Evolutionary conservation across 2,113 vertebrate species (phyloP).

Genomic region (Verasper variegatus): DNA sequence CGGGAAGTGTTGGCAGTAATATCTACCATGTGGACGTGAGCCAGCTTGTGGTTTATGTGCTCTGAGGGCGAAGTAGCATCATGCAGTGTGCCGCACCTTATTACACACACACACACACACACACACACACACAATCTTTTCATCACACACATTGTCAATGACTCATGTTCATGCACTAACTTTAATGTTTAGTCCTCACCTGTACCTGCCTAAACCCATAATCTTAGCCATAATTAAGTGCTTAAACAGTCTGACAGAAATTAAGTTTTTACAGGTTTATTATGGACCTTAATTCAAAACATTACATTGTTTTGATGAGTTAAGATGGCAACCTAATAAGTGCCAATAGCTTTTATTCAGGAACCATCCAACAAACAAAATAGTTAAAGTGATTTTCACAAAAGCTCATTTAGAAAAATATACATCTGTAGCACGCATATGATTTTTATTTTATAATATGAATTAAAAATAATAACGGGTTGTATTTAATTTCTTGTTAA

Average conservation of each 20-base stretch:
- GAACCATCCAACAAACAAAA: not conserved
- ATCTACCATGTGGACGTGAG: slow-evolving; percentile 18
- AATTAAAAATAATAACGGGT: not conserved
- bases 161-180: slow-evolving; percentile 3
- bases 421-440: not conserved
- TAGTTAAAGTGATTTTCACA: not conserved
- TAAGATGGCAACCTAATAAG: not conserved
- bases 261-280: not conserved
- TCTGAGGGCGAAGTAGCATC: slow-evolving; percentile 23
- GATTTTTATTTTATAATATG: too few species aligned
- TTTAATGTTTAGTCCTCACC: not conserved
- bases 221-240: slow-evolving; percentile 13
- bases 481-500: not conserved
- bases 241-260: not conserved
- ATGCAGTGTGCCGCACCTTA: slow-evolving; percentile 16
- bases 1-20: slow-evolving; percentile 34
- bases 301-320: slow-evolving; percentile 17
- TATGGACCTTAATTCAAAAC: slow-evolving; percentile 5
- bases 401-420: not conserved
- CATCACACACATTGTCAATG: slow-evolving; percentile 13
- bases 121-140: not conserved
- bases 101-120: slow-evolving; percentile 18
- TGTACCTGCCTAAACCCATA: not conserved
- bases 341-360: not conserved
- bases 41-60: slow-evolving; percentile 51